Percentiles rank a stretch among this genome's conserved stretches.
Conservation (phyloP, 2,888 invertebrate genomes). For the Belgica antarctica region DNA sequence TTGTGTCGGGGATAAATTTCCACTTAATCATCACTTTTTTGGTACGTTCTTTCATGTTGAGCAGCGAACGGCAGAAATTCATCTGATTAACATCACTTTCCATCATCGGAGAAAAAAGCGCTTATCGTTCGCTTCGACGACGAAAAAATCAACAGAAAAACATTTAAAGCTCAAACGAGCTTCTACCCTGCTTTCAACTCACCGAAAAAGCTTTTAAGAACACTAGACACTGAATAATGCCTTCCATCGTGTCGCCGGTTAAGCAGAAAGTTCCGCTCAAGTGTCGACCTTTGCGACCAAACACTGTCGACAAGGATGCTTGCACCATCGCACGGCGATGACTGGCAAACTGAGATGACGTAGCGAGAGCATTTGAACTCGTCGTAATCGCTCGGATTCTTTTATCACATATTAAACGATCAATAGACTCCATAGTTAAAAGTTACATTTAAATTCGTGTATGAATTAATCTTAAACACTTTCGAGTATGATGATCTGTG, state of each 20-base stretch:
- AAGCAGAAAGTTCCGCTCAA: constrained; percentile 85
- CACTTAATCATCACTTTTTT: constrained; percentile 26
- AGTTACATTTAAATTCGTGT: constrained; percentile 20
- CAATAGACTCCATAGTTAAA: constrained; percentile 58
- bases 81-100: too few species aligned
- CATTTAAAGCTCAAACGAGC: background rate
- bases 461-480: too few species aligned
- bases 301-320: constrained; percentile 70
- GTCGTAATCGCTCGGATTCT: constrained; percentile 51
- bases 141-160: constrained; percentile 5
- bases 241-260: constrained; percentile 89
- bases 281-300: constrained; percentile 76
- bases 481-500: too few species aligned
- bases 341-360: constrained; percentile 46
- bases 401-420: constrained; percentile 68
- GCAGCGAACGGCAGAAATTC: too few species aligned
- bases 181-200: constrained; percentile 55
- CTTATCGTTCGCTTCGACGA: background rate
- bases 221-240: constrained; percentile 88
- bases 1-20: constrained; percentile 12
- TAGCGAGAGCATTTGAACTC: constrained; percentile 58
- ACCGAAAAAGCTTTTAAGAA: constrained; percentile 92
- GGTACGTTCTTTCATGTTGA: background rate
- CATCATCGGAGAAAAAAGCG: too few species aligned
- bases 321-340: constrained; percentile 71